Conservation (phyloP, 2,113 vertebrate species). For the Martes martes region DNA sequence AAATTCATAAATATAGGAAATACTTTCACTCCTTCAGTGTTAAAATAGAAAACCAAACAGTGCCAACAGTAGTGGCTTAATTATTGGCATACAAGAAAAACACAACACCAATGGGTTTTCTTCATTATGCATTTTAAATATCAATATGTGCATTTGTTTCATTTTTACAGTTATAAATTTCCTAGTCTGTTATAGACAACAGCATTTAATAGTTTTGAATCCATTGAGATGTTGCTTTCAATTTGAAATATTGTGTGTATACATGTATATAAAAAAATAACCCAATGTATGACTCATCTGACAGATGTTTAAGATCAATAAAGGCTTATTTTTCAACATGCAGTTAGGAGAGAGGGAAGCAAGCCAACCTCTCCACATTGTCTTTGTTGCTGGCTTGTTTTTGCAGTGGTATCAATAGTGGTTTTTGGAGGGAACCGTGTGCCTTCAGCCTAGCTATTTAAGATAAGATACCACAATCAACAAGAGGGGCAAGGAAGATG, state of each 20-base stretch:
- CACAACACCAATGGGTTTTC: slow-evolving; percentile 85
- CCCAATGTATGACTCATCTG: slow-evolving; percentile 81
- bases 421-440: slow-evolving; percentile 82
- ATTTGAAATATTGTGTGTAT: slow-evolving; percentile 73
- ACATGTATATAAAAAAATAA: slow-evolving; percentile 84
- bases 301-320: slow-evolving; percentile 83
- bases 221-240: slow-evolving; percentile 83
- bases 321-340: slow-evolving; percentile 79
- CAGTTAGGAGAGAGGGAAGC: slow-evolving; percentile 78
- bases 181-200: slow-evolving; percentile 84
- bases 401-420: slow-evolving; percentile 85
- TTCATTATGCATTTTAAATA: slow-evolving; percentile 87
- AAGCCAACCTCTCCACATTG: slow-evolving; percentile 79
- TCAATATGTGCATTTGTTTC: slow-evolving; percentile 85
- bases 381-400: slow-evolving; percentile 82
- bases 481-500: slow-evolving; percentile 66
- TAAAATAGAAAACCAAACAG: slow-evolving; percentile 73
- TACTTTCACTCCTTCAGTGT: slow-evolving; percentile 66
- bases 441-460: slow-evolving; percentile 79
- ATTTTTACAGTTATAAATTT: slow-evolving; percentile 85
- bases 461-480: slow-evolving; percentile 81
- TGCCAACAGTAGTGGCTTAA: slow-evolving; percentile 64
- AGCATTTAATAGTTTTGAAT: slow-evolving; percentile 85
- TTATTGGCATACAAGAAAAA: slow-evolving; percentile 81
- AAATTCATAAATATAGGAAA: slow-evolving; percentile 76